phyloP scores from a whole-genome alignment of 2,113 vertebrate species.

The Cinclus cinclus region DNA sequence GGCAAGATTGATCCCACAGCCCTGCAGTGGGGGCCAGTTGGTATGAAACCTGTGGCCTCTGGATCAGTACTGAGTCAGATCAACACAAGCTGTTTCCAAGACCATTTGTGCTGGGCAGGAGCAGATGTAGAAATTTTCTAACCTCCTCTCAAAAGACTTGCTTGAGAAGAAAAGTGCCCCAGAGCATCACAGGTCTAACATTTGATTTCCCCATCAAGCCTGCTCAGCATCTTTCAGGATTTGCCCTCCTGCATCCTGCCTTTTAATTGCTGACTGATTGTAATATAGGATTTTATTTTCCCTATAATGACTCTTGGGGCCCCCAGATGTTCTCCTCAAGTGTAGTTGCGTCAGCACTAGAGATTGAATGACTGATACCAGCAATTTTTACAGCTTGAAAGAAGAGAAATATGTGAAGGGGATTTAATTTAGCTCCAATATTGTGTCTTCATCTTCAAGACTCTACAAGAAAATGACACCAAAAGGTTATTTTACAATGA shows the following conservation, averaged over 20 bases:
- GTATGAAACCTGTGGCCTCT: neutral
- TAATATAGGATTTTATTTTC: constrained; percentile 63
- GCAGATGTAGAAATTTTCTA: neutral
- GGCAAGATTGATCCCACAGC: neutral
- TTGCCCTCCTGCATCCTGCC: constrained; percentile 43
- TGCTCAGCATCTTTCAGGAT: constrained; percentile 56
- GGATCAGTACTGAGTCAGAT: neutral
- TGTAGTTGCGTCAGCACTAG: constrained; percentile 61
- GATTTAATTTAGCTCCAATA: constrained; percentile 66
- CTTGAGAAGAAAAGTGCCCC: neutral
- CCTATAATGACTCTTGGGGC: constrained; percentile 54
- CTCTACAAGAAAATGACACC: constrained; percentile 47
- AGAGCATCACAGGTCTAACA: neutral
- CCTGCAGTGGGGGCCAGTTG: rapidly evolving
- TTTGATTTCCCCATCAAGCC: constrained; percentile 37
- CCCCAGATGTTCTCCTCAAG: constrained; percentile 67
- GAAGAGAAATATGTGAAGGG: constrained; percentile 56
- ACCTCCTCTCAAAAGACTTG: neutral
- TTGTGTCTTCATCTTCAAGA: constrained; percentile 61
- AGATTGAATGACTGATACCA: constrained; percentile 64
- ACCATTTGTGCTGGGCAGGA: neutral
- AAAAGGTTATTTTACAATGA: constrained; percentile 53
- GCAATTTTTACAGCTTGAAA: constrained; percentile 68
- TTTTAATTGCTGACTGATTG: constrained; percentile 66
- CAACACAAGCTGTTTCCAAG: neutral